Evolutionary conservation across 2,797 vertebrate species (phyloP).

Genomic region (Columba guinea): DNA sequence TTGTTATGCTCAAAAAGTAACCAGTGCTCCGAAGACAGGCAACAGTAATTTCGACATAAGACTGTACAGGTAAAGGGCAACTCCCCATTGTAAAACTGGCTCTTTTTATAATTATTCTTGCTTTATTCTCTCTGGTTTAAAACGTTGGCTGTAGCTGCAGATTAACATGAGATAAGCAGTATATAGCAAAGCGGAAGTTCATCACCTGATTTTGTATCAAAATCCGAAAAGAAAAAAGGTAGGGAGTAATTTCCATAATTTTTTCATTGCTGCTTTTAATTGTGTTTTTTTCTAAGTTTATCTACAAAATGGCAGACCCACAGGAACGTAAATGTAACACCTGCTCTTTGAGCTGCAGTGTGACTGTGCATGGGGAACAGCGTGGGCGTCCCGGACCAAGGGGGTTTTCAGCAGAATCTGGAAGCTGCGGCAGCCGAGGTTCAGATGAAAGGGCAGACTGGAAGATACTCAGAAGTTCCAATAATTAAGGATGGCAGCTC

Average conservation of each 20-base stretch:
- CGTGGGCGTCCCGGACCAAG: neutral
- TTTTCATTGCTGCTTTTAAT: neutral
- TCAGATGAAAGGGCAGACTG: neutral
- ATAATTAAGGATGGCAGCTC: neutral
- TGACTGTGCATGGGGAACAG: neutral
- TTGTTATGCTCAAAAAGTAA: neutral
- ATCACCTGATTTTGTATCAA: neutral
- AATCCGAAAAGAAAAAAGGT: neutral
- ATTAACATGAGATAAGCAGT: neutral
- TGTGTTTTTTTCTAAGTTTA: neutral
- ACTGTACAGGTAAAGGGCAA: neutral
- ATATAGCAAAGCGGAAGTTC: neutral
- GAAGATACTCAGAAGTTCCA: neutral
- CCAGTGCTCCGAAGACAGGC: neutral
- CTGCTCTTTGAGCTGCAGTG: neutral
- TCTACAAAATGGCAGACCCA: neutral
- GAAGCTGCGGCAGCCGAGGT: neutral
- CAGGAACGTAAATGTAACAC: neutral
- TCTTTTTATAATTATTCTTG: neutral
- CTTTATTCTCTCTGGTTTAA: neutral
- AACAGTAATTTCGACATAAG: neutral
- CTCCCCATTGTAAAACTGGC: neutral
- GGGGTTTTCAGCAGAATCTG: neutral
- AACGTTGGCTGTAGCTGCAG: neutral
- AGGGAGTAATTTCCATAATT: neutral